phyloP scores from a whole-genome alignment of 2,797 vertebrate species.

The Florisuga fusca region DNA sequence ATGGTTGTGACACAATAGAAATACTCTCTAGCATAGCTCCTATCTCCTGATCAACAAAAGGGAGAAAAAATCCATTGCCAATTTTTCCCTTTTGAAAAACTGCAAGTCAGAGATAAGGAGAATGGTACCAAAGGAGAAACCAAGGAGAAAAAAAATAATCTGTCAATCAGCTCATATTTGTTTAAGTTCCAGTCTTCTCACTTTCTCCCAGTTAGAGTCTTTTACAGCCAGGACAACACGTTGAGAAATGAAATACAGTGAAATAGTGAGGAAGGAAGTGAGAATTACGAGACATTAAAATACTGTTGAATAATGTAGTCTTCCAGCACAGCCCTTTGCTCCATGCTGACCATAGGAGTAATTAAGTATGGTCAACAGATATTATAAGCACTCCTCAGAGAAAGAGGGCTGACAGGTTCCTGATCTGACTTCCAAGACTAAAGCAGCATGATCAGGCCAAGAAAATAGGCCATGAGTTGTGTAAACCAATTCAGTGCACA shows the following conservation, averaged over 20 bases:
- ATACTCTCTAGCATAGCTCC: background rate
- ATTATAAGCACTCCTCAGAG: background rate
- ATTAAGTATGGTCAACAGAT: constrained; percentile 2
- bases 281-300: background rate
- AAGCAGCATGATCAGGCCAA: background rate
- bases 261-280: background rate
- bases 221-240: constrained; percentile 5
- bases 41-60: background rate
- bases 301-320: background rate
- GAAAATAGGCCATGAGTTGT: background rate
- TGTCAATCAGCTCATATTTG: background rate
- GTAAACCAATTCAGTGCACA: background rate
- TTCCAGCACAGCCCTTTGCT: background rate
- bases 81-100: constrained; percentile 2
- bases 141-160: background rate
- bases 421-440: background rate
- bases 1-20: constrained; percentile 6
- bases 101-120: background rate
- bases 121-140: background rate
- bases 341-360: background rate
- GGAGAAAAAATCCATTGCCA: background rate
- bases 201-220: background rate
- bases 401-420: background rate
- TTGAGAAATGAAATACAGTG: background rate
- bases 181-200: background rate